Percentiles rank a stretch among this genome's conserved stretches.
Evolutionary conservation across 2,113 vertebrate genomes (phyloP).

Genomic region (Alces alces): DNA sequence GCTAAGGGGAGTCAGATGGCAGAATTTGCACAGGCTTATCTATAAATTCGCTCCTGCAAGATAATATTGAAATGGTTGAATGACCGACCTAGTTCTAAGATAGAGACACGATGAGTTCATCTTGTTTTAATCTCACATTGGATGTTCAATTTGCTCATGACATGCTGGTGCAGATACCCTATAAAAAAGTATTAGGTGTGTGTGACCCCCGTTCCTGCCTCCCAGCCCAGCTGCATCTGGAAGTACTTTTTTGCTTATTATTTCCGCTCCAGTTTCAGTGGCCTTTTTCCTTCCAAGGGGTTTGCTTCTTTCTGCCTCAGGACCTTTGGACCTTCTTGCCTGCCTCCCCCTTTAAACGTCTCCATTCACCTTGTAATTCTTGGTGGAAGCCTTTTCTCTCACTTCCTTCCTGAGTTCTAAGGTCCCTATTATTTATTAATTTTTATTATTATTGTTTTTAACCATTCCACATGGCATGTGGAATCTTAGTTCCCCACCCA

Average conservation of each 20-base stretch:
- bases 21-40: constrained; percentile 50
- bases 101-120: constrained; percentile 35
- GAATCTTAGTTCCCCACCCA: neutral
- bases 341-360: neutral
- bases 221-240: neutral
- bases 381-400: neutral
- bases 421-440: neutral
- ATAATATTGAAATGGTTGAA: constrained; percentile 65
- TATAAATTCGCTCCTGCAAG: constrained; percentile 38
- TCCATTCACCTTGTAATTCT: neutral
- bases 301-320: neutral
- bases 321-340: neutral
- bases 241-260: neutral
- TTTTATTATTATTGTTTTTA: neutral
- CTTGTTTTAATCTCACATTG: constrained; percentile 52
- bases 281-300: neutral
- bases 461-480: neutral
- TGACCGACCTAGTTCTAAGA: constrained; percentile 39
- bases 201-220: neutral
- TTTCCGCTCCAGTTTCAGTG: neutral
- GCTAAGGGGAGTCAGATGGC: constrained; percentile 59
- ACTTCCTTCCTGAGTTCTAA: neutral
- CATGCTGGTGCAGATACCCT: neutral
- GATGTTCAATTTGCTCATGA: constrained; percentile 50
- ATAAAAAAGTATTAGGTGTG: neutral